Percentiles rank a stretch among this genome's conserved stretches.
phyloP scores from a whole-genome alignment of 2,888 invertebrate species.

The Hirtodrosophila cameraria region DNA sequence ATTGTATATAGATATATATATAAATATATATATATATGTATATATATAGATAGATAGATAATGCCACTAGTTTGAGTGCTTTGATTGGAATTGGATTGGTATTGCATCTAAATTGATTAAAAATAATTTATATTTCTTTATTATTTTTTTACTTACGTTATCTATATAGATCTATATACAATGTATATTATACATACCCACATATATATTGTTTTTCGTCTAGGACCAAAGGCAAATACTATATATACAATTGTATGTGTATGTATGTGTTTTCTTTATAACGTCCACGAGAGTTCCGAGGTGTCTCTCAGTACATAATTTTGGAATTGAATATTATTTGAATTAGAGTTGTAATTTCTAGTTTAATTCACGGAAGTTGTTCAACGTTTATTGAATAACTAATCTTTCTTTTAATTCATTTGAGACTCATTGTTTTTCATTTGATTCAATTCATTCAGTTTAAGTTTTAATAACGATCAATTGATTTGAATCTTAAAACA shows the following conservation, averaged over 20 bases:
- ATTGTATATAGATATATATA: slow-evolving; percentile 10
- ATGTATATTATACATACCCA: slow-evolving; percentile 28
- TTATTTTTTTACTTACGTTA: slow-evolving; percentile 23
- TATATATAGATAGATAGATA: slow-evolving; percentile 32
- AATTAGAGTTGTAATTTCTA: too few relatives aligned
- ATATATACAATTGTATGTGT: slow-evolving; percentile 24
- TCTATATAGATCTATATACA: slow-evolving; percentile 17
- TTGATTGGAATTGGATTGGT: slow-evolving; percentile 56
- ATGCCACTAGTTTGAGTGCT: slow-evolving; percentile 53
- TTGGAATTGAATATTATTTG: slow-evolving; percentile 10
- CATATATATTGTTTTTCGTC: slow-evolving; percentile 40
- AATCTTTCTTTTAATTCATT: too few relatives aligned
- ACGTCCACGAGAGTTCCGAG: slow-evolving; percentile 9
- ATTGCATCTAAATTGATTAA: slow-evolving; percentile 48
- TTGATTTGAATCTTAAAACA: too few relatives aligned
- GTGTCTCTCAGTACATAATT: slow-evolving; percentile 15
- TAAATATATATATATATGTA: slow-evolving; percentile 17
- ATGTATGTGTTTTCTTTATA: slow-evolving; percentile 6
- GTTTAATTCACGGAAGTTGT: too few relatives aligned
- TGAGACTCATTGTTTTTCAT: too few relatives aligned
- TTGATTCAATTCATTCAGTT: too few relatives aligned
- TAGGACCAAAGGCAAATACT: slow-evolving; percentile 57
- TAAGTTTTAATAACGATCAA: too few relatives aligned
- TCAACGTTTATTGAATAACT: too few relatives aligned
- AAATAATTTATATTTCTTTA: too few relatives aligned